A percentile compares a stretch with the other conserved stretches of the same genome.
Conservation (phyloP, 2,797 vertebrate genomes). For the Sebastes alutus region DNA sequence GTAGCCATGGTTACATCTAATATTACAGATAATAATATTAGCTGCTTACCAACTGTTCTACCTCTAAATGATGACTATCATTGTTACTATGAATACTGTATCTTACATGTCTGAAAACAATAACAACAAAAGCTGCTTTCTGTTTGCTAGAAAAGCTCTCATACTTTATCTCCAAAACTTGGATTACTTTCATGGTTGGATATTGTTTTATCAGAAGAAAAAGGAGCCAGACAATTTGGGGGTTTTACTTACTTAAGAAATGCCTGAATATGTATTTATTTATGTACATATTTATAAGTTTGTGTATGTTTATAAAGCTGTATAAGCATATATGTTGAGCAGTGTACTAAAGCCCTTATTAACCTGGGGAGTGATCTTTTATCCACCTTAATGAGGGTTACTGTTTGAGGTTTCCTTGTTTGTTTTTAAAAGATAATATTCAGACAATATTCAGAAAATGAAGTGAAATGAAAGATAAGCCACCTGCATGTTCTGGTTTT, state of each 20-base stretch:
- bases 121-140: not conserved
- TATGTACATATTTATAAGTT: not conserved
- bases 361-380: not conserved
- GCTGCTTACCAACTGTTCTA: not conserved
- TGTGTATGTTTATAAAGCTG: not conserved
- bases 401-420: not conserved
- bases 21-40: not conserved
- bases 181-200: not conserved
- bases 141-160: not conserved
- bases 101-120: not conserved
- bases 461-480: not conserved
- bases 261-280: not conserved
- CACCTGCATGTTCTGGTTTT: not conserved
- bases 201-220: not conserved
- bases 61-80: not conserved
- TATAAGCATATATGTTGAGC: not conserved
- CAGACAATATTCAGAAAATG: not conserved
- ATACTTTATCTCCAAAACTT: not conserved
- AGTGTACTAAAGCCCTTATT: not conserved
- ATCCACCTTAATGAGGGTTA: not conserved
- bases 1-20: not conserved
- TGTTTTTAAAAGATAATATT: not conserved
- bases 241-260: not conserved
- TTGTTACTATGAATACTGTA: not conserved
- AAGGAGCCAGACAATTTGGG: not conserved